Percentiles rank a stretch among this genome's conserved stretches.
phyloP scores from a whole-genome alignment of 2,113 vertebrate genomes.

The Laticauda colubrina region DNA sequence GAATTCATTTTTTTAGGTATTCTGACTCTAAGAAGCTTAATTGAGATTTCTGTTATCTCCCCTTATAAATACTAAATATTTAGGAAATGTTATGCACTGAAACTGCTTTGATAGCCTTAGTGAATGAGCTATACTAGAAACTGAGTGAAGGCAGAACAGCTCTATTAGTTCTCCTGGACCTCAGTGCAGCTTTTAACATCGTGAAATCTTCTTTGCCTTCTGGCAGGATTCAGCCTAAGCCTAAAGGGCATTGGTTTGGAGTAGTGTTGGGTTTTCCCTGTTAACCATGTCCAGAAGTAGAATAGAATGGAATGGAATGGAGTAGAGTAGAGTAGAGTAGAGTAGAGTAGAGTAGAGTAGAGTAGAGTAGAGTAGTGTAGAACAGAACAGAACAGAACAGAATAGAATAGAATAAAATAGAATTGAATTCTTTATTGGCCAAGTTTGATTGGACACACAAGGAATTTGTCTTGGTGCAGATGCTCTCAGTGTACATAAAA shows the following conservation, averaged over 20 bases:
- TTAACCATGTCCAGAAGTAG: not conserved
- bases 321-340: too few species aligned
- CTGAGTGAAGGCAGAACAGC: not conserved
- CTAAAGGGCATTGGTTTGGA: not conserved
- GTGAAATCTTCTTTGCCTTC: not conserved
- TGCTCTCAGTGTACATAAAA: too few species aligned
- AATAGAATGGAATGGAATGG: too few species aligned
- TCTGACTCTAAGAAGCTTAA: not conserved
- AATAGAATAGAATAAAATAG: too few species aligned
- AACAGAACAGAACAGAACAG: too few species aligned
- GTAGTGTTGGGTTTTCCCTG: not conserved
- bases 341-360: too few species aligned
- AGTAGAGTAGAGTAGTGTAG: accelerated
- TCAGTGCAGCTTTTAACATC: not conserved
- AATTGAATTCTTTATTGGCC: too few species aligned
- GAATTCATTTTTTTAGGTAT: not conserved
- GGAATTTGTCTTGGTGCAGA: too few species aligned
- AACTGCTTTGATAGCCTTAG: not conserved
- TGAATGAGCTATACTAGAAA: not conserved
- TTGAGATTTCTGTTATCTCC: not conserved
- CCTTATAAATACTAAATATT: not conserved
- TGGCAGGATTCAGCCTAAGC: not conserved
- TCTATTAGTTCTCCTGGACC: not conserved
- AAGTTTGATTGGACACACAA: too few species aligned
- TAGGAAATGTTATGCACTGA: not conserved